These are phyloP conservation scores for Hirundo rustica DNA, from an alignment of 2,797 vertebrate genomes.

Conservation along the genomic window DNA sequence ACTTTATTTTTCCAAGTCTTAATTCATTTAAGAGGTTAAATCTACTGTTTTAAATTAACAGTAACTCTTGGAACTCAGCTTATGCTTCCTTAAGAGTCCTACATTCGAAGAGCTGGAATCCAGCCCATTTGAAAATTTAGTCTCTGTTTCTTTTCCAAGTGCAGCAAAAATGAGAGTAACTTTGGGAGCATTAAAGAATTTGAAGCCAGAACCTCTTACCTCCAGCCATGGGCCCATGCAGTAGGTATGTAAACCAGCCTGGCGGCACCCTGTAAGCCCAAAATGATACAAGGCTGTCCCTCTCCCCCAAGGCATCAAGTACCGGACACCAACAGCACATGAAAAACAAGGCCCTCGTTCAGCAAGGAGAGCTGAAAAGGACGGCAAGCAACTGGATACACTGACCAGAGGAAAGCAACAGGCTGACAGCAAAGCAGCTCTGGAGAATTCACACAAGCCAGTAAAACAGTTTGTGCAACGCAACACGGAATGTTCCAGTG, in stretches of 20 bases:
- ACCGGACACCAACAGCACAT: not conserved
- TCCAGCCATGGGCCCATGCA: not conserved
- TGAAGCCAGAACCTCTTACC: not conserved
- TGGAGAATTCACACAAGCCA: not conserved
- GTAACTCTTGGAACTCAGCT: not conserved
- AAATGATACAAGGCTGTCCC: not conserved
- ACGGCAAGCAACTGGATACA: not conserved
- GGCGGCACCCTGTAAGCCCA: not conserved
- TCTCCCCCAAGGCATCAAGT: slow-evolving; percentile 25
- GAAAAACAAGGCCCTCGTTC: not conserved
- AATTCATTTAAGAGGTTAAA: not conserved
- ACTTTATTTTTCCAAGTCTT: not conserved
- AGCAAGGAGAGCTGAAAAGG: not conserved
- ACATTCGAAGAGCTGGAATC: not conserved
- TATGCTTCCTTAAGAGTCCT: not conserved
- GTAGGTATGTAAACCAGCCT: not conserved
- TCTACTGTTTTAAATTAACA: not conserved
- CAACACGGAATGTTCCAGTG: not conserved
- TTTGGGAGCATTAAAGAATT: not conserved
- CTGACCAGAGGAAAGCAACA: not conserved
- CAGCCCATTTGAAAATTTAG: not conserved
- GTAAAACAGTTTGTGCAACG: not conserved
- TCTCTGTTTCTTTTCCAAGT: not conserved
- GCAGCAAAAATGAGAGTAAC: not conserved
- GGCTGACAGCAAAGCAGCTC: slow-evolving; percentile 18